These are phyloP conservation scores for Kradibia gibbosae DNA, from an alignment of 1,140 invertebrate species.

Conservation along the genomic window DNA sequence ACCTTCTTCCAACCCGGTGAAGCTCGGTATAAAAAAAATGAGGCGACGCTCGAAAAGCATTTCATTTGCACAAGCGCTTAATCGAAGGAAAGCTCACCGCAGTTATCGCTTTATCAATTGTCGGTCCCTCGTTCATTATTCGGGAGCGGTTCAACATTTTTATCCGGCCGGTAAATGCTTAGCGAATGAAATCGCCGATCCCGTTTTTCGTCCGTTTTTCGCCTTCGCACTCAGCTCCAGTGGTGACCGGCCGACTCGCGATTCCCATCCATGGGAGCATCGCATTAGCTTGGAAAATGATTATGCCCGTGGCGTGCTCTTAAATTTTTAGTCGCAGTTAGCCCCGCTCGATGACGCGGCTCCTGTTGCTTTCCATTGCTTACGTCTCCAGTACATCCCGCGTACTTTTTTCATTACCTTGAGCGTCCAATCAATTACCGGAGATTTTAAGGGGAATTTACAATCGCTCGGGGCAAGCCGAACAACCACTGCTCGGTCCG, in stretches of 20 bases:
- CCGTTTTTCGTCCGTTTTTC: background rate
- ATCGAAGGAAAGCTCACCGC: slow-evolving; percentile 24
- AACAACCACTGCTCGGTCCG: background rate
- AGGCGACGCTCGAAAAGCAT: background rate
- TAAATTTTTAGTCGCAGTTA: too few species aligned
- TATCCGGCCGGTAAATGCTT: background rate
- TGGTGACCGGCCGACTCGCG: background rate
- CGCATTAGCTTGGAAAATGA: too few species aligned
- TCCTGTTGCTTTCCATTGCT: background rate
- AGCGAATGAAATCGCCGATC: slow-evolving; percentile 6
- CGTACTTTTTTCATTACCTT: background rate
- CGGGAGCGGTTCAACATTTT: slow-evolving; percentile 25
- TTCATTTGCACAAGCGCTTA: background rate
- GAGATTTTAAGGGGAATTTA: background rate
- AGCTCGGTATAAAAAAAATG: too few species aligned
- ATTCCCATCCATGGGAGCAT: background rate
- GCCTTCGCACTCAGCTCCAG: background rate
- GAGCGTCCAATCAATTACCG: background rate
- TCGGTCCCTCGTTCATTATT: background rate
- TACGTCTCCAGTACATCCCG: background rate
- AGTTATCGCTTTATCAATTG: slow-evolving; percentile 32
- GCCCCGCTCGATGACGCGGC: too few species aligned
- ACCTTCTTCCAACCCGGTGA: too few species aligned
- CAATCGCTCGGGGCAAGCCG: background rate
- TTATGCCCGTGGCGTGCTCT: too few species aligned